phyloP scores from a whole-genome alignment of 2,797 vertebrate species.

The Apogon talboti region DNA sequence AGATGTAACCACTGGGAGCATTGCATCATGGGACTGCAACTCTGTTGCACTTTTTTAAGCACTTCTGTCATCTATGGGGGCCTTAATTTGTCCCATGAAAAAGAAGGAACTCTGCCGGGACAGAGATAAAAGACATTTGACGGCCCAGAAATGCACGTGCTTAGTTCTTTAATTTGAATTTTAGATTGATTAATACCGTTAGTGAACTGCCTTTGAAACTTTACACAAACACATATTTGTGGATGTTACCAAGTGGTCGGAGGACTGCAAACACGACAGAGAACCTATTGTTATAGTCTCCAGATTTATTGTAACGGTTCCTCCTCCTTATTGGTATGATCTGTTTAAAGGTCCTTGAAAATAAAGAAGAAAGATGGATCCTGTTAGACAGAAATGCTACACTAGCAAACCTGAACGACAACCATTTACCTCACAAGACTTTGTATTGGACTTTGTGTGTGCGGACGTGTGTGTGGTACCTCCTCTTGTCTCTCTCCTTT shows the following conservation, averaged over 20 bases:
- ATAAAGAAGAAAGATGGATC: conserved; percentile 75
- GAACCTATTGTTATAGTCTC: conserved; percentile 42
- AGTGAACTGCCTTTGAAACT: conserved; percentile 60
- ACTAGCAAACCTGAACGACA: conserved; percentile 75
- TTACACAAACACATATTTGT: conserved; percentile 55
- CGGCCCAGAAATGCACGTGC: conserved; percentile 73
- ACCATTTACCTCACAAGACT: conserved; percentile 65
- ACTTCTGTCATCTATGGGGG: conserved; percentile 82
- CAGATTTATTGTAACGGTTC: conserved; percentile 61
- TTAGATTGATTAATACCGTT: conserved; percentile 71
- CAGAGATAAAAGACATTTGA: conserved; percentile 81
- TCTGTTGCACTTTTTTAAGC: conserved; percentile 82
- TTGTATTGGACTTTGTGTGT: conserved; percentile 32
- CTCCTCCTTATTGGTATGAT: conserved; percentile 70
- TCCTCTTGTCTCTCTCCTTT: conserved; percentile 57
- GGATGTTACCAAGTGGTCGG: conserved; percentile 36
- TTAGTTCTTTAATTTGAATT: conserved; percentile 72
- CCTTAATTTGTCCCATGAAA: conserved; percentile 85
- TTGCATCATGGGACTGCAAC: conserved; percentile 96
- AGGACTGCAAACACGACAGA: conserved; percentile 38
- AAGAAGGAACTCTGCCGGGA: conserved; percentile 75
- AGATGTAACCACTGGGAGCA: conserved; percentile 97
- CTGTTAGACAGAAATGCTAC: conserved; percentile 69
- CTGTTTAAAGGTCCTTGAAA: conserved; percentile 79
- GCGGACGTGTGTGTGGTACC: conserved; percentile 17